phyloP scores from a whole-genome alignment of 2,888 invertebrate species.

The Horisme vitalbata region DNA sequence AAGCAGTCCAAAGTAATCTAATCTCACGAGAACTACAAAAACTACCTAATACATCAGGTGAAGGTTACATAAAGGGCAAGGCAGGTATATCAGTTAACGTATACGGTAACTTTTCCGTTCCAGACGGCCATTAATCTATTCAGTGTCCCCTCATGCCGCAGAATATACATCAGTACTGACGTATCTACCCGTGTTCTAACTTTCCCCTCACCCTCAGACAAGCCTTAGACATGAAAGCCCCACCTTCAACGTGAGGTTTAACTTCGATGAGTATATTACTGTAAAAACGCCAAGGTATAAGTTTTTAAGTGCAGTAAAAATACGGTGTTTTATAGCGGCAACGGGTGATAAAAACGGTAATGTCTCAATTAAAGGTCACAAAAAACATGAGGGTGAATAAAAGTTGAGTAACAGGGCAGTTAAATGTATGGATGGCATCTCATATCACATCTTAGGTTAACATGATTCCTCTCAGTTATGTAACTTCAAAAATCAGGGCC shows the following conservation, averaged over 20 bases:
- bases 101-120: slow-evolving; percentile 33
- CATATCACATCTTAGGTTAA: no score
- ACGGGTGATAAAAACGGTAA: neutral
- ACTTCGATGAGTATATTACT: neutral
- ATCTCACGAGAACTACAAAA: neutral
- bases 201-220: slow-evolving; percentile 41
- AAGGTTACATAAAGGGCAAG: slow-evolving; percentile 12
- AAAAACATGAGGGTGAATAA: neutral
- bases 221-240: slow-evolving; percentile 27
- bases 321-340: neutral
- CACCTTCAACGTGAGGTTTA: slow-evolving; percentile 9
- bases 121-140: slow-evolving; percentile 50
- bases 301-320: neutral
- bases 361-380: neutral
- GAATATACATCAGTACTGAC: slow-evolving; percentile 5
- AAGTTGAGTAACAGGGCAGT: no score
- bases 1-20: neutral
- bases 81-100: slow-evolving; percentile 11
- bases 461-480: no score
- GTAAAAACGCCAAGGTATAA: neutral
- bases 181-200: slow-evolving; percentile 29
- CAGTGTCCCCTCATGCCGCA: slow-evolving; percentile 33
- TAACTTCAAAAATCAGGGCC: no score
- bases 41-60: neutral
- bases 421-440: no score